These are phyloP conservation scores for Girardia tigrina DNA, from an alignment of 2,888 invertebrate species.

Conservation along the genomic window DNA sequence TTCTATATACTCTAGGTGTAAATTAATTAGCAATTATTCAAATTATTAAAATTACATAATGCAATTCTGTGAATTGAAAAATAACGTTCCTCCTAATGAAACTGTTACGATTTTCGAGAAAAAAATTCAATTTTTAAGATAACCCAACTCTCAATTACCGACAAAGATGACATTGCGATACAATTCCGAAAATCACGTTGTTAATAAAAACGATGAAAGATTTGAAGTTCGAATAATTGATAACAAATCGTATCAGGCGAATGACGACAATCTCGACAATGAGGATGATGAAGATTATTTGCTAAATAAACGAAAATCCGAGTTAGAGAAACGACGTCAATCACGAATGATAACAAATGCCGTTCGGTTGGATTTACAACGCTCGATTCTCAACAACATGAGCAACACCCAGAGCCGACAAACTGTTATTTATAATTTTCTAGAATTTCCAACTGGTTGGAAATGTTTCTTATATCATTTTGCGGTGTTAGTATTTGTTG, in stretches of 20 bases:
- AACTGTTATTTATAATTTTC: conserved; percentile 60
- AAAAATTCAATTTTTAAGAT: background rate
- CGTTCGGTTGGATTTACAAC: background rate
- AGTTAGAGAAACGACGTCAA: conserved; percentile 14
- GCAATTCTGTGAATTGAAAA: background rate
- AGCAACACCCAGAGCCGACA: conserved; percentile 12
- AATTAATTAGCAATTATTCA: background rate
- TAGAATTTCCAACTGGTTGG: conserved; percentile 69
- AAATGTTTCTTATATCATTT: conserved; percentile 69
- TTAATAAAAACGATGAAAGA: background rate
- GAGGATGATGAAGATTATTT: conserved; percentile 7
- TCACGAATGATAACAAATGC: conserved; percentile 13
- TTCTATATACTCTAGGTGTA: conserved; percentile 14
- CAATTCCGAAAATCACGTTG: background rate
- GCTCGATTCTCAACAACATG: background rate
- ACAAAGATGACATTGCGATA: background rate
- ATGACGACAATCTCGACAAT: background rate
- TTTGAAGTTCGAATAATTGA: background rate
- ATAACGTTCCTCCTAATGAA: no score
- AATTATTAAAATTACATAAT: background rate
- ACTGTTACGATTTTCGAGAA: background rate
- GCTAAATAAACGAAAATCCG: conserved; percentile 7
- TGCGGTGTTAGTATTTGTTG: conserved; percentile 66
- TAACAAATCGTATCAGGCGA: background rate
- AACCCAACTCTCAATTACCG: background rate